Percentiles rank a stretch among this genome's conserved stretches.
Conservation (phyloP, 2,797 vertebrate genomes). For the Acanthiza pusilla region DNA sequence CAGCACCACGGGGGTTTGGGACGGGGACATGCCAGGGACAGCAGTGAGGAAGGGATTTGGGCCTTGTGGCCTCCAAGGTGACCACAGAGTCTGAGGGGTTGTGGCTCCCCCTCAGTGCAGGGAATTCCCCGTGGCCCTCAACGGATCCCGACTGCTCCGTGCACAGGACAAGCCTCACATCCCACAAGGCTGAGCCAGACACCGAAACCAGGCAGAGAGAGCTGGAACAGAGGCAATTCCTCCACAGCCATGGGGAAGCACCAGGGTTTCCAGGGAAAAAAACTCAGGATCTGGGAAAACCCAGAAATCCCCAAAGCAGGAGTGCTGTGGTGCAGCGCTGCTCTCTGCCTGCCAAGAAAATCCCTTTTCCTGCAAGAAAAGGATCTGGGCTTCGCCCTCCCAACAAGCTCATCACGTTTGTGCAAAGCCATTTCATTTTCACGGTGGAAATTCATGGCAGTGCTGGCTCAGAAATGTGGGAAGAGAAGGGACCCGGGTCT, state of each 20-base stretch:
- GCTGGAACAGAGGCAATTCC: neutral
- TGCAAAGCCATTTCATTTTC: neutral
- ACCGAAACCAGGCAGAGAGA: fast-evolving
- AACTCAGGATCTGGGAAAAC: neutral
- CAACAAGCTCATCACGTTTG: neutral
- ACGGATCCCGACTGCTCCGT: too few species aligned
- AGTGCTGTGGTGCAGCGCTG: neutral
- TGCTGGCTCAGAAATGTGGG: neutral
- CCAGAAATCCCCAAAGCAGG: neutral
- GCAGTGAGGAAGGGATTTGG: neutral
- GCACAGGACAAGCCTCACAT: fast-evolving
- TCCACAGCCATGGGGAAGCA: fast-evolving
- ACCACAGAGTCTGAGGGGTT: fast-evolving
- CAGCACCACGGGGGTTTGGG: fast-evolving
- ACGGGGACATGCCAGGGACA: neutral
- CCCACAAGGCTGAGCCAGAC: neutral
- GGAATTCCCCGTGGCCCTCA: fast-evolving
- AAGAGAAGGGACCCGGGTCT: neutral
- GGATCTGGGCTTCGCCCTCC: neutral
- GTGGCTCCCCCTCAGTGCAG: neutral
- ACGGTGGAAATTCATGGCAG: fast-evolving
- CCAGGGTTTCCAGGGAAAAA: neutral
- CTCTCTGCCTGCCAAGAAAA: neutral
- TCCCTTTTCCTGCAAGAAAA: neutral
- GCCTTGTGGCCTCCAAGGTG: fast-evolving